Conservation (phyloP, 1,140 invertebrate species). For the Camponotus pennsylvanicus region DNA sequence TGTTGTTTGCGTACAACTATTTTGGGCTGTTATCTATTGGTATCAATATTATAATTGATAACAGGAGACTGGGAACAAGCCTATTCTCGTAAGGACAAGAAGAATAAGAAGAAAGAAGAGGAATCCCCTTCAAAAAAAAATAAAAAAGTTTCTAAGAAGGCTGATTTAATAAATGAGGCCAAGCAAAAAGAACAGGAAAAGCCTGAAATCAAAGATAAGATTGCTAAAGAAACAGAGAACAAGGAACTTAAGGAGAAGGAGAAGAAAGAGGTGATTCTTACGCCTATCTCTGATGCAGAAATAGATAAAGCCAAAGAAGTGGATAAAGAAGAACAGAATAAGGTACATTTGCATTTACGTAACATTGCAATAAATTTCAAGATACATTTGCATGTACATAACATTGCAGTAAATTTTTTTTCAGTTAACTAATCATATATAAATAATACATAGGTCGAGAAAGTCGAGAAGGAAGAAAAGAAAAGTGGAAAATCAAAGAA, state of each 20-base stretch:
- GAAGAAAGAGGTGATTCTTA: constrained; percentile 82
- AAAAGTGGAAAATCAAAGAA: constrained; percentile 83
- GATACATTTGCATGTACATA: constrained; percentile 66
- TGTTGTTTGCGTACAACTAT: not conserved
- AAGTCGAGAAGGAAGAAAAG: constrained; percentile 77
- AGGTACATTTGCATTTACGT: constrained; percentile 71
- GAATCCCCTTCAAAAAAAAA: constrained; percentile 85
- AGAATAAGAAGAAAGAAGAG: constrained; percentile 88
- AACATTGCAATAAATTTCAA: constrained; percentile 61
- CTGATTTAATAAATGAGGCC: constrained; percentile 80
- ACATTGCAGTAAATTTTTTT: constrained; percentile 1
- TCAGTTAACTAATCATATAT: constrained; percentile 15
- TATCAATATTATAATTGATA: constrained; percentile 57
- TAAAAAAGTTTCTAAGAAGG: constrained; percentile 83
- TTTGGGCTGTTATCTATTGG: not conserved
- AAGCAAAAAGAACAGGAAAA: constrained; percentile 85
- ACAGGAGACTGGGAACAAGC: constrained; percentile 90
- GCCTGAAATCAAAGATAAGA: constrained; percentile 85
- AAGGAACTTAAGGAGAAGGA: constrained; percentile 86
- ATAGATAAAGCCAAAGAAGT: constrained; percentile 79
- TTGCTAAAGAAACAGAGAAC: constrained; percentile 86
- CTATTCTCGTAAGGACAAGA: constrained; percentile 89
- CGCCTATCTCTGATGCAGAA: constrained; percentile 77
- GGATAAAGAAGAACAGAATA: constrained; percentile 81
- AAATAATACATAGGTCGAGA: constrained; percentile 55